Evolutionary conservation across 2,888 invertebrate species (phyloP).

Genomic region (Cyclophora albipunctata): DNA sequence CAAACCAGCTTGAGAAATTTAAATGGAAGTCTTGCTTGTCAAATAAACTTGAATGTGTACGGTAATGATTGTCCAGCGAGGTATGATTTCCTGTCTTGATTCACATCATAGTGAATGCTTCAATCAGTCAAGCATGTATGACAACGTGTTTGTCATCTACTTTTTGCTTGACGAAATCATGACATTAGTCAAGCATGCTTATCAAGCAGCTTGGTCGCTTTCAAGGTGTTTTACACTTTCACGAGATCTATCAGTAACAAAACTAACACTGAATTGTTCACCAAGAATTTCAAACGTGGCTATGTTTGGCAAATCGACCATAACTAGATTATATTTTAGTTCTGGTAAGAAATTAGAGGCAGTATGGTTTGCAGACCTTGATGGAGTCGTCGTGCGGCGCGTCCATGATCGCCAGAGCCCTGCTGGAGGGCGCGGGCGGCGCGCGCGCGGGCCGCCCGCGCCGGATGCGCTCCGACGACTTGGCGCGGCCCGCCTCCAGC

Average conservation of each 20-base stretch:
- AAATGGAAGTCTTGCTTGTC: too few relatives aligned
- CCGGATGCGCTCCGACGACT: slow-evolving; percentile 82
- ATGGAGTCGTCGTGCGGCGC: slow-evolving; percentile 73
- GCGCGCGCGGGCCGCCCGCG: slow-evolving; percentile 69
- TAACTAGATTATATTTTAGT: slow-evolving; percentile 27
- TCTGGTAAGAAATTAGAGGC: too few relatives aligned
- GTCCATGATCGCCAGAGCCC: slow-evolving; percentile 73
- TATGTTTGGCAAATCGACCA: slow-evolving; percentile 30
- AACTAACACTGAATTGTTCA: neutral
- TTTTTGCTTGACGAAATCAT: too few relatives aligned
- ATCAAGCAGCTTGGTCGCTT: too few relatives aligned
- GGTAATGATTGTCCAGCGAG: too few relatives aligned
- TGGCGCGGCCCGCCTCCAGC: slow-evolving; percentile 78
- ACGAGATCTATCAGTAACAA: neutral
- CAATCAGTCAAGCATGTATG: too few relatives aligned
- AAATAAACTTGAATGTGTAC: too few relatives aligned
- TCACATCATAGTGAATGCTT: too few relatives aligned
- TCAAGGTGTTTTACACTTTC: neutral
- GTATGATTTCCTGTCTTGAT: too few relatives aligned
- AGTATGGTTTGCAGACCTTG: too few relatives aligned
- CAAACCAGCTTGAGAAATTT: neutral
- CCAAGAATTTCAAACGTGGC: neutral
- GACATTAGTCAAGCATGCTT: too few relatives aligned
- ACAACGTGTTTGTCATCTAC: too few relatives aligned
- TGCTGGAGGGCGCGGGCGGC: slow-evolving; percentile 52